These are phyloP conservation scores for Latrodectus geometricus DNA, from an alignment of 1,140 invertebrate genomes.

Conservation along the genomic window DNA sequence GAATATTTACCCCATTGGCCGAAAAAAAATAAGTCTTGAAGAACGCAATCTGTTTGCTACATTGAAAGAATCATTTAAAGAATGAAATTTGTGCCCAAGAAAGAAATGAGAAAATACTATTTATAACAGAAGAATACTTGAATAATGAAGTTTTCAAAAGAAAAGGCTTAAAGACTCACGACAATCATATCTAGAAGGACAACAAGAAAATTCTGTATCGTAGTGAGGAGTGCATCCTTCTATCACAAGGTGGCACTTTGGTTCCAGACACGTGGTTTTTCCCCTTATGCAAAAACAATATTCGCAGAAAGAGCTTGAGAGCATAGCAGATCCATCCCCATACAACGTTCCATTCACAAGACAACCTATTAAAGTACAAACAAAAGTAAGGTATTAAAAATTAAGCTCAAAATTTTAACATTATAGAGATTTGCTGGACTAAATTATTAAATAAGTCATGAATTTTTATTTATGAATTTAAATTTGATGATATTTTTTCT, in stretches of 20 bases:
- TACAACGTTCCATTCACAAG: constrained; percentile 80
- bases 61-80: no score
- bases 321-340: constrained; percentile 86
- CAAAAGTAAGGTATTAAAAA: background rate
- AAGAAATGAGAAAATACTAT: no score
- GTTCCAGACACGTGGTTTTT: constrained; percentile 81
- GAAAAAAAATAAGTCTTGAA: no score
- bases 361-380: constrained; percentile 73
- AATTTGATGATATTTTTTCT: no score
- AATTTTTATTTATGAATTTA: no score
- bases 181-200: constrained; percentile 86
- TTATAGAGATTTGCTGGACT: background rate
- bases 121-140: no score
- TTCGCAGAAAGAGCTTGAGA: constrained; percentile 81
- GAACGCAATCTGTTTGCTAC: no score
- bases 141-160: no score
- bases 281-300: constrained; percentile 89
- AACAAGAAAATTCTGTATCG: constrained; percentile 79
- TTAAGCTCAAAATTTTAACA: background rate
- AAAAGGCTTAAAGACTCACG: constrained; percentile 67
- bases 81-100: no score
- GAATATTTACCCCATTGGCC: no score
- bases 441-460: background rate
- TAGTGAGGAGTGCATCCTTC: constrained; percentile 79
- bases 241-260: constrained; percentile 82